Evolutionary conservation across 1,140 invertebrate genomes (phyloP), one percentile per base, ranked within the genome.

Genomic region (Mamestra configurata): DNA sequence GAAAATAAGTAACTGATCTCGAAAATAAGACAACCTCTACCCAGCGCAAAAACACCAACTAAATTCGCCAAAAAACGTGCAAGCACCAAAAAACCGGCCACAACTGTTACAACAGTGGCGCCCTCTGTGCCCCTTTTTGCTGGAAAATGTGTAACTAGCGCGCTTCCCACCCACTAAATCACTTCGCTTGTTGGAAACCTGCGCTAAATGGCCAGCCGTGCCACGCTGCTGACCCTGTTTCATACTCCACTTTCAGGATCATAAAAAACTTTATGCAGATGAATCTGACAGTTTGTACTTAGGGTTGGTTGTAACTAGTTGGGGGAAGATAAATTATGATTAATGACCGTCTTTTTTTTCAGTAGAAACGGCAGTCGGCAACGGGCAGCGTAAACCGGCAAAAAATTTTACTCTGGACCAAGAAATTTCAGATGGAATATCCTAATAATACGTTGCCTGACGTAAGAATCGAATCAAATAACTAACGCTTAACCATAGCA

Each of bases 241-340:
- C 66, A 22, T 27, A 22, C 22, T 24, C 40, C 35, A 43, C 35
- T 66, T 66, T 66, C 35, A 10, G 0, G 18, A 46, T 4, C 5
- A 24, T 49, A 46, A 49, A 70, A 27, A 70, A 37, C 31, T 64
- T 66, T 66, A 66, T 70, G 40, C 66, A 27, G 22, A 49, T 70
- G 40, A 49, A n/a, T 24, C n/a, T 46, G 40, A 70, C 40, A 40
- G 61, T 0, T 40, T 49, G 43, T 15, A n/a, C 4, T 49, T 15
- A 49, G 15, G 43, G 43, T 4, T 49, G 43, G 43, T 49, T 49
- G 43, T 43, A 43, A 43, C 40, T 43, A 13, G 43, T n/a, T 31
- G 27, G 1, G 5, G 27, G 27, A 31, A 31, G 27, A 31, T 1
- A 31, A 31, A 3, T n/a, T n/a, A n/a, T n/a, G n/a, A n/a, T n/a